Conservation (phyloP, 2,113 vertebrate genomes). For the Rhegmatorhina hoffmannsi region DNA sequence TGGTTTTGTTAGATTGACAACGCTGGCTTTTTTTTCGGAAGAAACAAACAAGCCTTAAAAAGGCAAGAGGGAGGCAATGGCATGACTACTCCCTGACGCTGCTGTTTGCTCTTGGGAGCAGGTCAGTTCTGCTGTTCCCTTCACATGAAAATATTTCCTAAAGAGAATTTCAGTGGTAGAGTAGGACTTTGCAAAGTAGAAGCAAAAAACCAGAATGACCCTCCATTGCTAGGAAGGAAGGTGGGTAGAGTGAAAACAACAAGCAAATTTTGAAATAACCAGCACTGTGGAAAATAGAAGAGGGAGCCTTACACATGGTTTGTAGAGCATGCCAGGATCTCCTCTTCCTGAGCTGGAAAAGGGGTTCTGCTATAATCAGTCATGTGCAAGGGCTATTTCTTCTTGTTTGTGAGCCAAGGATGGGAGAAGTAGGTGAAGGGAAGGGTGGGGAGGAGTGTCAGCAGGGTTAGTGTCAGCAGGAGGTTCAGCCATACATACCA, state of each 20-base stretch:
- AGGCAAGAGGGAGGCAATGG: not conserved
- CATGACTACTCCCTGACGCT: not conserved
- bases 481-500: constrained; percentile 98
- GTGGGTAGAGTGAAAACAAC: not conserved
- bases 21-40: not conserved
- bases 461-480: constrained; percentile 86
- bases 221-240: not conserved
- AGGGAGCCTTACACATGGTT: not conserved
- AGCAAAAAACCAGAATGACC: not conserved
- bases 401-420: constrained; percentile 65
- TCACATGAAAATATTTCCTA: not conserved
- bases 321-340: not conserved
- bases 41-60: not conserved
- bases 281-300: not conserved
- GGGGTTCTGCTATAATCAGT: constrained; percentile 70
- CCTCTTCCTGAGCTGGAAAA: constrained; percentile 75
- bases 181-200: not conserved
- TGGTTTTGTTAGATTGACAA: not conserved
- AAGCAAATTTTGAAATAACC: constrained; percentile 4
- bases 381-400: constrained; percentile 57
- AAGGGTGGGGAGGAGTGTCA: constrained; percentile 62
- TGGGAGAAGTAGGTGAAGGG: constrained; percentile 66
- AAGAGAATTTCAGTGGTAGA: not conserved
- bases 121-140: not conserved
- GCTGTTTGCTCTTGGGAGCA: not conserved